Conservation (phyloP, 2,888 invertebrate species). For the Drosophila phalerata region DNA sequence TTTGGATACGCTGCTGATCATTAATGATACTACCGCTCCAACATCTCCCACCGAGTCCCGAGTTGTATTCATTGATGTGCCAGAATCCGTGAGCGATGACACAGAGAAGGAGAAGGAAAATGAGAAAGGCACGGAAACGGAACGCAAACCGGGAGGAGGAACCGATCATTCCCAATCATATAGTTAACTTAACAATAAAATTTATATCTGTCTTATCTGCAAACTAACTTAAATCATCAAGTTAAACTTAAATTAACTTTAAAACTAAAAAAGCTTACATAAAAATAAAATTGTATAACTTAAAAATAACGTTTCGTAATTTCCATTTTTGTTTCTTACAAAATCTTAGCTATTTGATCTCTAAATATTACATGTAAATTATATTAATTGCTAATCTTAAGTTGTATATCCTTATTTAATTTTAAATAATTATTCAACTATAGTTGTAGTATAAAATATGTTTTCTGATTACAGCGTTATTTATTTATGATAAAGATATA, state of each 20-base stretch:
- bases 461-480: slow-evolving; percentile 15
- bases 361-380: neutral
- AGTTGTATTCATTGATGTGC: neutral
- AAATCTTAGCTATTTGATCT: no score
- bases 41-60: neutral
- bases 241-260: no score
- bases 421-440: neutral
- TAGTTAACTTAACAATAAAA: neutral
- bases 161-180: neutral
- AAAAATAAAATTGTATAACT: no score
- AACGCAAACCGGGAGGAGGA: neutral
- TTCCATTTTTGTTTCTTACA: no score
- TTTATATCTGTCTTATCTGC: neutral
- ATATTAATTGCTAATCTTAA: neutral
- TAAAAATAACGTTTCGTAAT: no score
- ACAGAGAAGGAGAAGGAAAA: neutral
- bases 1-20: slow-evolving; percentile 1
- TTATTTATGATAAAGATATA: slow-evolving; percentile 40
- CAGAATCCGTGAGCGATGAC: neutral
- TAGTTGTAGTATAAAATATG: neutral
- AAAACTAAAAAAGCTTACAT: no score
- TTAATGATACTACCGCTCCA: neutral
- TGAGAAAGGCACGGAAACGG: slow-evolving; percentile 1
- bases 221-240: no score
- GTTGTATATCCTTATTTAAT: neutral